Evolutionary conservation across 2,113 vertebrate genomes (phyloP), one percentile per base, ranked within the genome.

Genomic region (Sakesphorus luctuosus): DNA sequence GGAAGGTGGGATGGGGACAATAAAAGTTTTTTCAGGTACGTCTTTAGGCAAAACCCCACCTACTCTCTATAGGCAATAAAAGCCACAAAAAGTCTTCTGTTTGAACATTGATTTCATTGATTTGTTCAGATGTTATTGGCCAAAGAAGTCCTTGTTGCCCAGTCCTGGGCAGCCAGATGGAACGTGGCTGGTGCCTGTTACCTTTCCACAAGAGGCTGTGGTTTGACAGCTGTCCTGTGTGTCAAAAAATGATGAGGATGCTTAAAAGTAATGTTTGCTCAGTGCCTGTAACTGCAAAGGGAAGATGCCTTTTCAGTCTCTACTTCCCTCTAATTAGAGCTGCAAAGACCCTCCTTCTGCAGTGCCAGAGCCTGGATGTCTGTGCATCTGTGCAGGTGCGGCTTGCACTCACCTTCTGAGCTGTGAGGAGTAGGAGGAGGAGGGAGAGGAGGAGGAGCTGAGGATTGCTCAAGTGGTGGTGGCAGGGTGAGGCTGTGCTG

Each of bases 401-500:
- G 46, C 9, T 3, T 0, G 1, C 4, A 3, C 21, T 80, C 17
- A 13, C 67, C 63, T 92, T 29, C 50, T 0, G 2, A 81, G 56
- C 77, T 80, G 28, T 0, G 7, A 87, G 65, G n/a, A 69, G 40
- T 18, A 63, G 74, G 62, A 65, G 62, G 84, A 85, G 68, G 28
- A 46, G 10, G 46, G 61, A 43, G 52, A 76, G 17, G 88, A 93
- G 87, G 92, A 94, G 90, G 89, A 94, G 93, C 24, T 72, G 38
- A 18, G 56, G 62, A 43, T 97, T 97, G 87, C 96, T 91, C 73
- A 97, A 75, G 77, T 9, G 58, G 38, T 33, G 89, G 84, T 26
- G 66, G 59, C 10, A 4, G 78, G 85, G 75, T 84, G 91, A 94
- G 98, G 97, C 21, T 28, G 94, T 23, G 5, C 94, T 97, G 98